Evolutionary conservation across 2,113 vertebrate genomes (phyloP).

Genomic region (Macheiramphus alcinus): DNA sequence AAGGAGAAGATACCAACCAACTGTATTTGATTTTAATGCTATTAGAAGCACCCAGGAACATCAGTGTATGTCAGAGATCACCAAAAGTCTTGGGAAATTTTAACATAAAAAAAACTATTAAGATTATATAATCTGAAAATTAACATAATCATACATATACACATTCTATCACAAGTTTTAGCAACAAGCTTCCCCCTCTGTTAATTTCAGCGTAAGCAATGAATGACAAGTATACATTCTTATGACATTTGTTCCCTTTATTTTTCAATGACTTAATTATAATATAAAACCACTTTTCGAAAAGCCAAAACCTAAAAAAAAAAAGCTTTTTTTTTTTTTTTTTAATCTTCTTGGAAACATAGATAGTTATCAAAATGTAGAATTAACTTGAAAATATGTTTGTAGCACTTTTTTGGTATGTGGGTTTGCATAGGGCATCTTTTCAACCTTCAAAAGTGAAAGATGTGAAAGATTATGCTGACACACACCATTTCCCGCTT

Average conservation of each 20-base stretch:
- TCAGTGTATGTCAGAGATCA: background rate
- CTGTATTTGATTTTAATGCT: background rate
- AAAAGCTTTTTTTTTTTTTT: background rate
- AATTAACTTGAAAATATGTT: background rate
- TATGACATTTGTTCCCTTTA: background rate
- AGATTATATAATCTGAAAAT: background rate
- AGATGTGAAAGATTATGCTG: background rate
- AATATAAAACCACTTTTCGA: background rate
- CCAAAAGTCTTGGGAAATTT: background rate
- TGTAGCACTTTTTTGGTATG: background rate
- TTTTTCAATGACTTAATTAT: background rate
- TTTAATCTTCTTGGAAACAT: background rate
- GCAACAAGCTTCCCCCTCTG: background rate
- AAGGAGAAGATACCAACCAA: background rate
- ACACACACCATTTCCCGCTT: background rate
- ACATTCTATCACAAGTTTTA: background rate
- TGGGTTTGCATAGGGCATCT: background rate
- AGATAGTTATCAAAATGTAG: background rate
- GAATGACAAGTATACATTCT: background rate
- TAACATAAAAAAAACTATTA: background rate
- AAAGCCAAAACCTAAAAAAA: background rate
- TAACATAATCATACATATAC: background rate
- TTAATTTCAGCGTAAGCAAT: background rate
- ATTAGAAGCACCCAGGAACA: background rate
- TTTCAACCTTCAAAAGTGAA: background rate